Conservation (phyloP, 1,140 invertebrate species). For the Holotrichia oblita region DNA sequence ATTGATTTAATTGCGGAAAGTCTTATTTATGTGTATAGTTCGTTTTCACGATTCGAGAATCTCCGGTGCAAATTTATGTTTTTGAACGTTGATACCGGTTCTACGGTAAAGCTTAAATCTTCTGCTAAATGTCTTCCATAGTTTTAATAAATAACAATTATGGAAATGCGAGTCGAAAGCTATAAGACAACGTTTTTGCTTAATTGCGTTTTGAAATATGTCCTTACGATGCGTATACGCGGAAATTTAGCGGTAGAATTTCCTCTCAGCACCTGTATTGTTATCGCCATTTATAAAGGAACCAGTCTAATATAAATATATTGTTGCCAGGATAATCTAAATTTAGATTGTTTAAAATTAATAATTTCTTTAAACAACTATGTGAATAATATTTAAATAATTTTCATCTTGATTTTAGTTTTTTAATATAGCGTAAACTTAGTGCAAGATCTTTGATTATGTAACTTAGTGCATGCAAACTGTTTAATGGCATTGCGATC, state of each 20-base stretch:
- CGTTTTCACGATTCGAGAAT: not conserved
- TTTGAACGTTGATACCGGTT: not conserved
- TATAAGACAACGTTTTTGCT: not conserved
- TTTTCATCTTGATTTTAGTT: no score
- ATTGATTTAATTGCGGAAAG: slow-evolving; percentile 36
- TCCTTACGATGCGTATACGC: not conserved
- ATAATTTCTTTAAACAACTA: no score
- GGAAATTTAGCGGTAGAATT: not conserved
- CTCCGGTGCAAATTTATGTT: slow-evolving; percentile 15
- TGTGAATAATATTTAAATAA: no score
- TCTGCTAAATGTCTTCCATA: not conserved
- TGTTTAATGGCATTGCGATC: no score
- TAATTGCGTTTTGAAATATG: slow-evolving; percentile 27
- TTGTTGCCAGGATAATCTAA: no score
- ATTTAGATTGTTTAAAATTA: no score
- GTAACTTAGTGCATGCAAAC: no score
- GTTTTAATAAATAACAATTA: slow-evolving; percentile 23
- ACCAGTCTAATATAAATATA: no score
- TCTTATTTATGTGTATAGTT: slow-evolving; percentile 30
- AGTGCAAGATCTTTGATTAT: no score
- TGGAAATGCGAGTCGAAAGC: not conserved
- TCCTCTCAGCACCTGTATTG: not conserved
- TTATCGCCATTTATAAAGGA: no score
- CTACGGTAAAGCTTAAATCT: not conserved
- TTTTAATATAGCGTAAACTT: no score